Evolutionary conservation across 2,888 invertebrate species (phyloP).

Genomic region (Rotaria socialis): DNA sequence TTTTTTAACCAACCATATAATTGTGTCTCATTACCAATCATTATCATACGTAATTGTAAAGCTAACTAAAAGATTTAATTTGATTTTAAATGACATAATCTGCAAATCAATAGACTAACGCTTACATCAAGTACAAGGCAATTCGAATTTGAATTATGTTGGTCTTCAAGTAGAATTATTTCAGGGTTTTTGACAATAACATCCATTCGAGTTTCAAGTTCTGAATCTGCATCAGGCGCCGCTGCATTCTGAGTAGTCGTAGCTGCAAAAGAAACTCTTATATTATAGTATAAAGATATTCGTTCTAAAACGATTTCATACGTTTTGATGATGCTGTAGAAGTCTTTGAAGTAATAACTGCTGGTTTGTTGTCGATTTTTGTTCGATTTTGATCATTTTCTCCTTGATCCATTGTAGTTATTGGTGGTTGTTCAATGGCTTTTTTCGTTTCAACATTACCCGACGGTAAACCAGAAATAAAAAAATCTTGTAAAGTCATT

Average conservation of each 20-base stretch:
- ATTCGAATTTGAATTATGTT: conserved; percentile 68
- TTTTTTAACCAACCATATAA: conserved; percentile 37
- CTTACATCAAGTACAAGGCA: conserved; percentile 73
- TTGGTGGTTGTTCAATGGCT: no score
- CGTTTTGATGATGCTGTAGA: no score
- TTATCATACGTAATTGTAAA: conserved; percentile 19
- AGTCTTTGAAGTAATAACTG: no score
- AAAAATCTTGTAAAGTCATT: conserved; percentile 77
- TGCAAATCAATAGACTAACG: conserved; percentile 47
- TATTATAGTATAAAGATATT: no score
- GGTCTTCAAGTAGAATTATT: conserved; percentile 81
- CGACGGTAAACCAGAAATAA: conserved; percentile 61
- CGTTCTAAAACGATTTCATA: no score
- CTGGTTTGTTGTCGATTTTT: no score
- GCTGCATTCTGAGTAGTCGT: conserved; percentile 37
- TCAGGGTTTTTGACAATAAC: conserved; percentile 77
- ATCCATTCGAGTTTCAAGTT: conserved; percentile 65
- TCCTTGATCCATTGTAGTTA: no score
- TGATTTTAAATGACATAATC: no score
- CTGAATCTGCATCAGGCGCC: conserved; percentile 48
- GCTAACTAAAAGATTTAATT: background rate
- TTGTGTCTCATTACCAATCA: conserved; percentile 36
- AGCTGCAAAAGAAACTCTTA: no score
- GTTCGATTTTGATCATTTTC: no score
- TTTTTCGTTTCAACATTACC: background rate